These are phyloP conservation scores for Athetis lepigone DNA, from an alignment of 2,888 invertebrate species.

Conservation along the genomic window DNA sequence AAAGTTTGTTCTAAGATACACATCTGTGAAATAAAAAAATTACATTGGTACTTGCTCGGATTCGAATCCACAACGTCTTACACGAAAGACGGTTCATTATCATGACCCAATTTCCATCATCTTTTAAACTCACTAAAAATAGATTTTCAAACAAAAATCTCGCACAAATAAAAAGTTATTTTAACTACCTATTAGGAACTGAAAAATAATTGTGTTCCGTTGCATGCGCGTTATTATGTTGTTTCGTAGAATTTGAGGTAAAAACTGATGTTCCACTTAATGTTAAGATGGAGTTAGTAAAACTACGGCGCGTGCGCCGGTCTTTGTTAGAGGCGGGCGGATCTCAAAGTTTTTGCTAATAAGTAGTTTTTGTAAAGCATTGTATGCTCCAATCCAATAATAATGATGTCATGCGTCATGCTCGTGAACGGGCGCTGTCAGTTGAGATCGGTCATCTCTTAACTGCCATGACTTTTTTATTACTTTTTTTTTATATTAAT, in stretches of 20 bases:
- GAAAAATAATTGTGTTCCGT: conserved; percentile 39
- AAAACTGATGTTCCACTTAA: conserved; percentile 57
- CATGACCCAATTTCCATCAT: neutral
- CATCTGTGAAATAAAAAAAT: too few species aligned
- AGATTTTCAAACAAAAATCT: conserved; percentile 7
- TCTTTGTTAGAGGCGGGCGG: conserved; percentile 70
- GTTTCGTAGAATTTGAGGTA: conserved; percentile 51
- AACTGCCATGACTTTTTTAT: too few species aligned
- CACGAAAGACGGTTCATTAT: too few species aligned
- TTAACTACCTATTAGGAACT: conserved; percentile 1
- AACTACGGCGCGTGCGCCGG: conserved; percentile 75
- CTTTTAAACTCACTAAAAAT: conserved; percentile 4
- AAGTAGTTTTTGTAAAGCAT: too few species aligned
- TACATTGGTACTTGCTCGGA: too few species aligned
- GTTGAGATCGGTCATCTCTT: too few species aligned
- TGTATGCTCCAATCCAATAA: too few species aligned
- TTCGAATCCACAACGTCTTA: too few species aligned
- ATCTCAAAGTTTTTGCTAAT: conserved; percentile 69
- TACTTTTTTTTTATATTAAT: too few species aligned
- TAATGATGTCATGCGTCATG: too few species aligned
- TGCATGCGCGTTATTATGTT: conserved; percentile 27
- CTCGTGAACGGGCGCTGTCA: too few species aligned
- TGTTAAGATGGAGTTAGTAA: conserved; percentile 47
- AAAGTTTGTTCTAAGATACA: too few species aligned
- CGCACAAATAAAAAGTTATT: neutral